Conservation (phyloP, 1,140 invertebrate genomes). For the Drosophila erecta region DNA sequence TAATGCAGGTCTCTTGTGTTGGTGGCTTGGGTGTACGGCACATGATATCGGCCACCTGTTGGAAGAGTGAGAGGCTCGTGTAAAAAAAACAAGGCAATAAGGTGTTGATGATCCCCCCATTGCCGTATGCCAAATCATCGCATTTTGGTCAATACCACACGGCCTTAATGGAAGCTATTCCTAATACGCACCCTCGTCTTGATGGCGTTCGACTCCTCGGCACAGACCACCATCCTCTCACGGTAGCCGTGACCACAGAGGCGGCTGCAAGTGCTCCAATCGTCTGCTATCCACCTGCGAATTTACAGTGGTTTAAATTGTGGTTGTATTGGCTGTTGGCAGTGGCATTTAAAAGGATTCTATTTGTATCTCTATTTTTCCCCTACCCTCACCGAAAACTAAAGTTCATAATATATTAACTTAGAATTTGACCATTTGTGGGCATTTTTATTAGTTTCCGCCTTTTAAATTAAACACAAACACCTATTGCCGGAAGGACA, state of each 20-base stretch:
- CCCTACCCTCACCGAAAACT: no score
- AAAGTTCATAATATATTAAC: no score
- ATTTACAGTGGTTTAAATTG: no score
- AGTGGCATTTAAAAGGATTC: no score
- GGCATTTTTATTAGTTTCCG: no score
- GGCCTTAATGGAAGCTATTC: no score
- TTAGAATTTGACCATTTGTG: no score
- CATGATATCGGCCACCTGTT: conserved; percentile 89
- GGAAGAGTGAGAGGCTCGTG: conserved; percentile 26
- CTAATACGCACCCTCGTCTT: conserved; percentile 88
- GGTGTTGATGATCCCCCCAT: conserved; percentile 19
- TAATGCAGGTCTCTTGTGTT: conserved; percentile 92
- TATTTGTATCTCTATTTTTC: no score
- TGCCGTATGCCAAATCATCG: conserved; percentile 59
- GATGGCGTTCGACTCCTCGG: conserved; percentile 89
- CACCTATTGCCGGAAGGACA: no score
- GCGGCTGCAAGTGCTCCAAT: conserved; percentile 93
- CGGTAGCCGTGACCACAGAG: conserved; percentile 93
- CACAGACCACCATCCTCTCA: conserved; percentile 91
- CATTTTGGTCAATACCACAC: conserved; percentile 5
- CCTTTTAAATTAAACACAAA: no score
- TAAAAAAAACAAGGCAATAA: conserved; percentile 70
- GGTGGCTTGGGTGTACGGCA: conserved; percentile 91
- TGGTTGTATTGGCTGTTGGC: no score
- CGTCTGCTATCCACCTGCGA: conserved; percentile 93